Evolutionary conservation across 2,888 invertebrate species (phyloP).

Genomic region (Heteromurus nitidus): DNA sequence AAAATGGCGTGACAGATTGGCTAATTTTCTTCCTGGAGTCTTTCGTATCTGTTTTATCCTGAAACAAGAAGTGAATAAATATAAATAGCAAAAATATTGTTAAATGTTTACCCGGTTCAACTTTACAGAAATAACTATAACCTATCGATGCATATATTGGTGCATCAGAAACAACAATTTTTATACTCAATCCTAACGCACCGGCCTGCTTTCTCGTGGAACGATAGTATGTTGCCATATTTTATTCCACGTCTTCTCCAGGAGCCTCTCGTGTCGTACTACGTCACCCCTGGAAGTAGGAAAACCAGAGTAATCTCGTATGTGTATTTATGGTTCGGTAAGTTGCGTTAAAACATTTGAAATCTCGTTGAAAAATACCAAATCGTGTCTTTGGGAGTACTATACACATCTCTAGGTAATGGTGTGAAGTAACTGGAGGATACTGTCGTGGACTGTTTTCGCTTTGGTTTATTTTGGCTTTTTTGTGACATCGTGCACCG

Average conservation of each 20-base stretch:
- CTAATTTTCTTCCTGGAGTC: not conserved
- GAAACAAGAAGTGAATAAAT: too few relatives aligned
- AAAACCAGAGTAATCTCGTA: not conserved
- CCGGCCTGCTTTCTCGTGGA: constrained; percentile 33
- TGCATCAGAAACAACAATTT: not conserved
- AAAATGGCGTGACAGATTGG: not conserved
- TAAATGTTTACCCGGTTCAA: not conserved
- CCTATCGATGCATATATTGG: not conserved
- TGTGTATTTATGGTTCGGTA: not conserved
- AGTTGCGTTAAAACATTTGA: not conserved
- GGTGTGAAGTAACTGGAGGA: constrained; percentile 8
- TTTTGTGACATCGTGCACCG: not conserved
- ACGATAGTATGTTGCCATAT: constrained; percentile 64
- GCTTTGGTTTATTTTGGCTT: constrained; percentile 1
- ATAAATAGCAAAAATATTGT: constrained; percentile 1
- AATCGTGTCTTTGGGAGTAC: constrained; percentile 28
- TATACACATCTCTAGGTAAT: constrained; percentile 19
- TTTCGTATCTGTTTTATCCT: not conserved
- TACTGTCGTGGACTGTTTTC: not conserved
- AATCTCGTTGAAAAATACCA: constrained; percentile 24
- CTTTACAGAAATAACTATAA: not conserved
- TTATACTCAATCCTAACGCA: not conserved
- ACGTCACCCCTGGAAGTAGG: constrained; percentile 67
- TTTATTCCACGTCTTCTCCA: constrained; percentile 60
- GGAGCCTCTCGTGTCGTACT: constrained; percentile 64